Evolutionary conservation across 2,797 vertebrate species (phyloP), one percentile per base, ranked within the genome.

Genomic region (Kryptolebias ocellatus): DNA sequence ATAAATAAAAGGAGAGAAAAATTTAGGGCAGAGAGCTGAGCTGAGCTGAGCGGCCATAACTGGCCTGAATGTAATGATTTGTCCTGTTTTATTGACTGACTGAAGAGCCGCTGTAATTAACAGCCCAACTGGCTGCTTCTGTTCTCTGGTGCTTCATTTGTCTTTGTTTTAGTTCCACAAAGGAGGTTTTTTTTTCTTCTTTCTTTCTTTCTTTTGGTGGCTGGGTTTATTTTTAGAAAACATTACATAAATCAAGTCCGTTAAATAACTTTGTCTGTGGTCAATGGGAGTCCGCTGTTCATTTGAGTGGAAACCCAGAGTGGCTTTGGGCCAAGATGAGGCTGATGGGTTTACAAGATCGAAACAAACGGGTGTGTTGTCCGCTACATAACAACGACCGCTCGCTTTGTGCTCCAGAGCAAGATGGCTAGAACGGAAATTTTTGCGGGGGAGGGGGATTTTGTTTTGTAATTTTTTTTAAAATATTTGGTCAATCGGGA

Each of bases 321-420:
- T 15, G 53, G 70, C 59, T 74, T 69, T 7, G 53, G 65, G 60
- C 58, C 67, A 80, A 75, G 62, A 73, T 72, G 77, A 80, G 71
- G 62, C 70, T 1, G 16, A 27, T 18, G 44, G 70, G 70, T 77
- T 79, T 70, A 68, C n/a, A 5, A 64, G 61, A 37, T 20, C 46
- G 49, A 50, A 63, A 73, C 69, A 55, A 78, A 67, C 24, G n/a
- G 52, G 44, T 64, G 63, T 17, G 60, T 57, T 76, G 68, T 77
- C 31, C 3, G 15, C 60, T 60, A 28, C 70, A 60, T 55, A 80
- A 87, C 70, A 81, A 88, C 69, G 67, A 76, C 47, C 39, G 46
- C 37, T 53, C 34, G 27, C 54, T 50, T 47, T 47, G 44, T 59
- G 39, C 58, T 55, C 57, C 34, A 37, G 56, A 62, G 18, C 55